Evolutionary conservation across 2,888 invertebrate genomes (phyloP).

Genomic region (Charanyca ferruginea): DNA sequence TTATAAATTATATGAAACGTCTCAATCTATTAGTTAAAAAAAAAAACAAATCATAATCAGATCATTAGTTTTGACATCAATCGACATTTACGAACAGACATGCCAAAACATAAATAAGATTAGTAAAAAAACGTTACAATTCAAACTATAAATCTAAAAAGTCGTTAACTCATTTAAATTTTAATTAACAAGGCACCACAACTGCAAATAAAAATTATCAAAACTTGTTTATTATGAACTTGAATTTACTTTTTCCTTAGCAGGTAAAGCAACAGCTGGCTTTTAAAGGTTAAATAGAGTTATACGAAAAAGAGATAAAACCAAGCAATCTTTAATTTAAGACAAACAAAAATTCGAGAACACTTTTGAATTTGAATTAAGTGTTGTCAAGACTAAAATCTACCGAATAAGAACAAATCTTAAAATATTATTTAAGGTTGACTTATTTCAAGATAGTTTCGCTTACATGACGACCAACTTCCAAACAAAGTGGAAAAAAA

Average conservation of each 20-base stretch:
- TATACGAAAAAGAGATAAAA: not conserved
- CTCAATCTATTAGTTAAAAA: constrained; percentile 20
- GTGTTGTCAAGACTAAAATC: not conserved
- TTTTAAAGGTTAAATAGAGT: constrained; percentile 1
- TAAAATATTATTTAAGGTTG: not conserved
- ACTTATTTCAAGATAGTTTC: not conserved
- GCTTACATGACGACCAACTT: too few relatives aligned
- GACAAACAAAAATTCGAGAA: not conserved
- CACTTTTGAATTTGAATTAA: not conserved
- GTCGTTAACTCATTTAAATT: constrained; percentile 57
- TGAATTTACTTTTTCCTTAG: constrained; percentile 16
- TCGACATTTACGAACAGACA: constrained; percentile 39
- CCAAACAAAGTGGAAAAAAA: too few relatives aligned
- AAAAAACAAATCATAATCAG: constrained; percentile 29
- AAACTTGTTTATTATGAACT: constrained; percentile 27
- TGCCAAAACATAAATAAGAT: constrained; percentile 53
- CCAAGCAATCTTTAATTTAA: constrained; percentile 1
- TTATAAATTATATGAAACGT: not conserved
- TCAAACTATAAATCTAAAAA: constrained; percentile 58
- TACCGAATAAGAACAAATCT: not conserved
- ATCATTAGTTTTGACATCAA: constrained; percentile 28
- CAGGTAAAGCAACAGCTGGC: constrained; percentile 14
- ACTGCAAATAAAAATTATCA: constrained; percentile 27
- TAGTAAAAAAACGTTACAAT: constrained; percentile 43
- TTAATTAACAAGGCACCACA: constrained; percentile 41